Percentiles rank a stretch among this genome's conserved stretches.
These are phyloP conservation scores for Peromyscus maniculatus DNA, from an alignment of 2,113 vertebrate genomes.

Conservation along the genomic window DNA sequence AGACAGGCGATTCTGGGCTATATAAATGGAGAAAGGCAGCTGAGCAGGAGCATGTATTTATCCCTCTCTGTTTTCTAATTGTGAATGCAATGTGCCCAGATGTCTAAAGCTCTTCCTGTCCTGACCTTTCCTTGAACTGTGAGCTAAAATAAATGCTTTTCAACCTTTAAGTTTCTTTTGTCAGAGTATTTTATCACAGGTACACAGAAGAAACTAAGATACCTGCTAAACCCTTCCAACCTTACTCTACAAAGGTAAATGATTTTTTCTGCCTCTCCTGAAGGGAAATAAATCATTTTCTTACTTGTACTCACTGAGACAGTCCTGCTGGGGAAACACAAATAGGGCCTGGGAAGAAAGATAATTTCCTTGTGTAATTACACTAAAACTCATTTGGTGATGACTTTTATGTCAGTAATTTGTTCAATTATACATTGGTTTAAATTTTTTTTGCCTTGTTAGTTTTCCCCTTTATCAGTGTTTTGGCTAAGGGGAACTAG, in stretches of 20 bases:
- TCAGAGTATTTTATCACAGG: not conserved
- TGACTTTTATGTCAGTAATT: not conserved
- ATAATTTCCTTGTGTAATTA: not conserved
- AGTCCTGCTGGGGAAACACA: not conserved
- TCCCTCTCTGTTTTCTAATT: not conserved
- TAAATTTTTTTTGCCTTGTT: not conserved
- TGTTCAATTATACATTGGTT: not conserved
- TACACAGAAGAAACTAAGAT: not conserved
- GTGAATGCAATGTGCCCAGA: not conserved
- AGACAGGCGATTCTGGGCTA: not conserved
- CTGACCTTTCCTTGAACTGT: not conserved
- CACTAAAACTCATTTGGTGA: not conserved
- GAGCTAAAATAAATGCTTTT: not conserved
- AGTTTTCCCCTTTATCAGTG: not conserved
- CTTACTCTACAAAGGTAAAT: not conserved
- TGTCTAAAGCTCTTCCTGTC: not conserved
- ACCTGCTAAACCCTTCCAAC: not conserved
- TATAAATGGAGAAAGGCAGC: not conserved
- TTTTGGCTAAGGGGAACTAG: not conserved
- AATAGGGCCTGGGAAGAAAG: not conserved
- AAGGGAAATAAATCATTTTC: not conserved
- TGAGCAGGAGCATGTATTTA: not conserved
- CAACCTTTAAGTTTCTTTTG: not conserved
- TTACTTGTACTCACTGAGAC: not conserved
- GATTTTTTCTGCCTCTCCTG: not conserved